Evolutionary conservation across 1,140 invertebrate genomes (phyloP), one percentile per base, ranked within the genome.

Genomic region (Plutomurus gul): DNA sequence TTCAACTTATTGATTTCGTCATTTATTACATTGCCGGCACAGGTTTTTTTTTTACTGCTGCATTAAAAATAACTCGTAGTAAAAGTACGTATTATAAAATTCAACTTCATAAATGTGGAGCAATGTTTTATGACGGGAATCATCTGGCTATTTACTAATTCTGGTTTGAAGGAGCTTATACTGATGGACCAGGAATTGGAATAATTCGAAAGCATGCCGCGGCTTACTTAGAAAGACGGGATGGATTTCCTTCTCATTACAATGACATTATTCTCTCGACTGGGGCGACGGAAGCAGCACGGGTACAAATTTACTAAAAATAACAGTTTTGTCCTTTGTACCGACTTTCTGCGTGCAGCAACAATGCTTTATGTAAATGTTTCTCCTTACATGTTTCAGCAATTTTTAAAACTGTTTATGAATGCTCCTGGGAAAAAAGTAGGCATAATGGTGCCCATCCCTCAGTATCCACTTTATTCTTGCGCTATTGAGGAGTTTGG

Each of bases 391-490:
- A n/a, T n/a, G 5, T 65, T 65, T 0, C 5, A 65, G 56, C 56
- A 65, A 65, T 33, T 65, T 13, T 85, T 95, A 79, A 91, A 92
- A 77, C 84, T 95, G 46, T 88, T 95, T 51, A 89, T 89, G 81
- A 86, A 36, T 27, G 49, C 18, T 43, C 22, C 20, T 2, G 46
- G 10, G 33, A 27, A 65, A 16, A 91, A 92, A 84, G 86, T 91
- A 76, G 95, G 96, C 49, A 91, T 99, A 0, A 92, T 99, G 93
- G 93, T 99, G 80, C 97, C 97, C 0, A 98, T 99, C 85, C 98
- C 98, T 0, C 96, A 99, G 86, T 99, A 99, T 89, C 98, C 98
- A 16, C 88, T 99, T 0, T 99, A 99, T 87, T 96, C 96, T 2
- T 97, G 97, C 1, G 94, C 96, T 0, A 88, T 98, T 27, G 93